Conservation (phyloP, 2,797 vertebrate genomes). For the Sebastolobus alascanus region DNA sequence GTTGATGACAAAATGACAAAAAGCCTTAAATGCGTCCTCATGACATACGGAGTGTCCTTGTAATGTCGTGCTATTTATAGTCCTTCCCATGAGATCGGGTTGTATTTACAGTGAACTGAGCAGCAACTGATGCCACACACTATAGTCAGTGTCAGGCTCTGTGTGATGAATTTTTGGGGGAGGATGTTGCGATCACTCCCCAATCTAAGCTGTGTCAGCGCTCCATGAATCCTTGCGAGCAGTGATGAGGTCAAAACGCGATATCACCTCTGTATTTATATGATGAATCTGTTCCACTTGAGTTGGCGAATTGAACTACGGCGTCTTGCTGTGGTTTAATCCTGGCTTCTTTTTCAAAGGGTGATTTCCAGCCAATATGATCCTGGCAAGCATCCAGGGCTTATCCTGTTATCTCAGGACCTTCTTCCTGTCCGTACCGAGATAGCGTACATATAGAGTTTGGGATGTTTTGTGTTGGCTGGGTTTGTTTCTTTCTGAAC, state of each 20-base stretch:
- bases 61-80: not conserved
- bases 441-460: constrained; percentile 51
- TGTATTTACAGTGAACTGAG: not conserved
- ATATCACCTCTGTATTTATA: constrained; percentile 8
- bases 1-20: too few relatives aligned
- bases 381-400: constrained; percentile 53
- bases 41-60: not conserved
- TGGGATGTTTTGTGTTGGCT: constrained; percentile 56
- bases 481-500: constrained; percentile 47
- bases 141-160: not conserved
- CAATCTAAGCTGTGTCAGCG: not conserved
- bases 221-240: not conserved
- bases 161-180: not conserved
- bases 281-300: constrained; percentile 29
- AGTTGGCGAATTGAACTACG: not conserved
- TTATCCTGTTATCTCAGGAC: constrained; percentile 67
- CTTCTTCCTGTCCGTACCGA: constrained; percentile 61
- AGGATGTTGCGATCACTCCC: not conserved
- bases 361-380: constrained; percentile 46
- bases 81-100: too few relatives aligned
- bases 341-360: constrained; percentile 15
- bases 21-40: not conserved
- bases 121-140: not conserved
- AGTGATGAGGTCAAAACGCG: constrained; percentile 12
- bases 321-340: constrained; percentile 20